A percentile compares a stretch with the other conserved stretches of the same genome.
phyloP scores from a whole-genome alignment of 2,113 vertebrate species.

The Thinocorus orbignyianus region DNA sequence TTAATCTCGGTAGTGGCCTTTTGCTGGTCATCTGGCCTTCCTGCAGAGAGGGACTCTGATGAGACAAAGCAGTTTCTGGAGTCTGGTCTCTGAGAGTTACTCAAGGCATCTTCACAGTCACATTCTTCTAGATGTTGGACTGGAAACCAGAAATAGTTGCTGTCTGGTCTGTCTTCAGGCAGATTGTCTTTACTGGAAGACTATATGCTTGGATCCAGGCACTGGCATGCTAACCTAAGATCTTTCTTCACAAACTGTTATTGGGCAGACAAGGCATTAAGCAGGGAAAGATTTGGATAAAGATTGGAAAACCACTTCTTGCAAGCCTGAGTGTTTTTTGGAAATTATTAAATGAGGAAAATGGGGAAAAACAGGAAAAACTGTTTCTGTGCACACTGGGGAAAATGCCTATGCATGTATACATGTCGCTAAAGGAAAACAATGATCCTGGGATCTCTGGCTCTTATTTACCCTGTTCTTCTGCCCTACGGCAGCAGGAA shows the following conservation, averaged over 20 bases:
- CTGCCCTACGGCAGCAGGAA: background rate
- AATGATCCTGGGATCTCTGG: background rate
- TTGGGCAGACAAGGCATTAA: background rate
- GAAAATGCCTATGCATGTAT: rapidly evolving
- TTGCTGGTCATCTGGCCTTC: background rate
- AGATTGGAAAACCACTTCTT: background rate
- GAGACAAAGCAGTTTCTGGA: background rate
- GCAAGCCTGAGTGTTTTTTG: background rate
- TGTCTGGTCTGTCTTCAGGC: background rate
- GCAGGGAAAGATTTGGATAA: background rate
- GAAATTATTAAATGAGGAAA: background rate
- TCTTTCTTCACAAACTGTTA: background rate
- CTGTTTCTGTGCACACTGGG: background rate
- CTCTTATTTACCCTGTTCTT: background rate
- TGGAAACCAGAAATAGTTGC: background rate
- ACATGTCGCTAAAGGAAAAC: background rate
- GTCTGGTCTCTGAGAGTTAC: background rate
- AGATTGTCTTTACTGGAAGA: background rate
- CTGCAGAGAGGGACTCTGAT: background rate
- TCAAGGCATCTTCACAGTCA: background rate
- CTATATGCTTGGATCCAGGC: background rate
- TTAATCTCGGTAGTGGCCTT: background rate
- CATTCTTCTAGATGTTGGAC: background rate
- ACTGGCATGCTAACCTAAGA: background rate
- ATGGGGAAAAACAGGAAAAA: background rate